Percentiles rank a stretch among this genome's conserved stretches.
These are phyloP conservation scores for Lordiphosa fenestrarum DNA, from an alignment of 2,888 invertebrate species.

Conservation along the genomic window DNA sequence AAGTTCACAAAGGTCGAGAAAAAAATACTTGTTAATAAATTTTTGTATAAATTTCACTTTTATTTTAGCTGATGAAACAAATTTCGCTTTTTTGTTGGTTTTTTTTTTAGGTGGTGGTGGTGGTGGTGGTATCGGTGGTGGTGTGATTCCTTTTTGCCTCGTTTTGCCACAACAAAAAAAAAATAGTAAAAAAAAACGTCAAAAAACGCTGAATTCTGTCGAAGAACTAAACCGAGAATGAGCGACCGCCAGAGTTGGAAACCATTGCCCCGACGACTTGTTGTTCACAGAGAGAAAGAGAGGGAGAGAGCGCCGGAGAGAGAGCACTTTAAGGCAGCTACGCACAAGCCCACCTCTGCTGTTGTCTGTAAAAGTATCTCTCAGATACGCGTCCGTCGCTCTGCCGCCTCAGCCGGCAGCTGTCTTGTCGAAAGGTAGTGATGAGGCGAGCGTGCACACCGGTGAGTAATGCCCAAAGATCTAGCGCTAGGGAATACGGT, in stretches of 20 bases:
- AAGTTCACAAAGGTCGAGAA: slow-evolving; percentile 66
- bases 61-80: slow-evolving; percentile 8
- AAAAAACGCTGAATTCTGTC: slow-evolving; percentile 60
- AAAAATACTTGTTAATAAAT: slow-evolving; percentile 23
- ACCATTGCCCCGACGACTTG: slow-evolving; percentile 41
- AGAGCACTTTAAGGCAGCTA: slow-evolving; percentile 8
- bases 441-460: not conserved
- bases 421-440: slow-evolving; percentile 1
- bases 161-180: not conserved
- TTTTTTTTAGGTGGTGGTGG: slow-evolving; percentile 14
- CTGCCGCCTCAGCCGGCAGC: slow-evolving; percentile 1
- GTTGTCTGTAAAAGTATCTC: slow-evolving; percentile 29
- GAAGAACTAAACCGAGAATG: slow-evolving; percentile 60
- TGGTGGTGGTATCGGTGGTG: slow-evolving; percentile 7
- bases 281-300: not conserved
- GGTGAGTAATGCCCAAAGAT: not conserved
- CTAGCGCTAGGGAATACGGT: too few species aligned
- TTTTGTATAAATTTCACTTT: slow-evolving; percentile 3
- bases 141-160: slow-evolving; percentile 7
- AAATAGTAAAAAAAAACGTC: slow-evolving; percentile 47
- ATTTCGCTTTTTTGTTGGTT: not conserved
- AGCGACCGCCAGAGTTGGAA: slow-evolving; percentile 32
- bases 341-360: slow-evolving; percentile 22
- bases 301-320: slow-evolving; percentile 6
- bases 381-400: slow-evolving; percentile 20